These are phyloP conservation scores for Ophonus ardosiacus DNA, from an alignment of 2,888 invertebrate genomes.

Conservation along the genomic window DNA sequence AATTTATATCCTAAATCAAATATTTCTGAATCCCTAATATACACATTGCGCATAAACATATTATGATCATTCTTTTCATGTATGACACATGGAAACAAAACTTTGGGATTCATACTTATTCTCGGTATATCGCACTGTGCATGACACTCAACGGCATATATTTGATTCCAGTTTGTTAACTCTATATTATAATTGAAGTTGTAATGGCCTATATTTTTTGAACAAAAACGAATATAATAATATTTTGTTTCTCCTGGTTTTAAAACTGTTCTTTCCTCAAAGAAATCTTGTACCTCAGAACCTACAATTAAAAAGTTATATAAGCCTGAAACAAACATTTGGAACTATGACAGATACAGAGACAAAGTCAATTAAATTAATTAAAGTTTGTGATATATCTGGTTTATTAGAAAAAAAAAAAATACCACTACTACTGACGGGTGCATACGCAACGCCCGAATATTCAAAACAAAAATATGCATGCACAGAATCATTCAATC, in stretches of 20 bases:
- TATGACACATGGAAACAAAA: slow-evolving; percentile 70
- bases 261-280: slow-evolving; percentile 65
- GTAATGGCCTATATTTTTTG: slow-evolving; percentile 69
- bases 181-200: slow-evolving; percentile 70
- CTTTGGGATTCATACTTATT: slow-evolving; percentile 70
- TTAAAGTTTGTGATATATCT: no score
- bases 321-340: no score
- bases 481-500: no score
- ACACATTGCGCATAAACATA: slow-evolving; percentile 68
- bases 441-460: no score
- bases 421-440: no score
- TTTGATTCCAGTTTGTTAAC: slow-evolving; percentile 69
- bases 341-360: no score
- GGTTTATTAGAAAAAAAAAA: no score
- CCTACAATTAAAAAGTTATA: not conserved
- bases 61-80: slow-evolving; percentile 67
- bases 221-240: slow-evolving; percentile 69
- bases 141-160: slow-evolving; percentile 68
- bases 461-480: no score
- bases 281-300: not conserved
- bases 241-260: slow-evolving; percentile 66
- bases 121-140: slow-evolving; percentile 72
- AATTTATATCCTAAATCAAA: slow-evolving; percentile 71
- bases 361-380: no score
- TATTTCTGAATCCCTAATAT: slow-evolving; percentile 68